phyloP scores from a whole-genome alignment of 1,140 invertebrate species.

The Pogonomyrmex californicus region DNA sequence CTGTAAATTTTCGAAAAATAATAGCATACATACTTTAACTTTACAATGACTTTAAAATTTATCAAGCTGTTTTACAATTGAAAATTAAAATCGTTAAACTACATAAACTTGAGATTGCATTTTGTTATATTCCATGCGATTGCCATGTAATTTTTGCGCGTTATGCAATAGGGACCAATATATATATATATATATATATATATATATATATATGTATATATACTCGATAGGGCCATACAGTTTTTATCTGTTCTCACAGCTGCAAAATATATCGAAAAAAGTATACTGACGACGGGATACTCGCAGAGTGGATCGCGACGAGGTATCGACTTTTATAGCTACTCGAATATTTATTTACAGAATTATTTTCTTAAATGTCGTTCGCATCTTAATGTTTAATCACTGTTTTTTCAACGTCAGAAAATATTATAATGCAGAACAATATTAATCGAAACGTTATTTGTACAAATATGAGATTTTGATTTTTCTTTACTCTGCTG shows the following conservation, averaged over 20 bases:
- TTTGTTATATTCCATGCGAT: slow-evolving; percentile 66
- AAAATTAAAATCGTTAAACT: background rate
- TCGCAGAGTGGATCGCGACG: background rate
- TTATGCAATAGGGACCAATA: slow-evolving; percentile 46
- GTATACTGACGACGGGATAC: slow-evolving; percentile 2
- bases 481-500: background rate
- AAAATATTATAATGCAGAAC: background rate
- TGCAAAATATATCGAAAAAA: slow-evolving; percentile 51
- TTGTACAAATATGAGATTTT: background rate
- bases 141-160: slow-evolving; percentile 49
- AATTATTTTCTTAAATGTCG: slow-evolving; percentile 29
- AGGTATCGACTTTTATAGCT: slow-evolving; percentile 45
- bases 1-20: background rate
- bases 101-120: slow-evolving; percentile 16
- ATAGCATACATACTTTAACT: background rate
- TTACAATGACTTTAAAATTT: background rate
- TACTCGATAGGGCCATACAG: slow-evolving; percentile 34
- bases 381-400: slow-evolving; percentile 36
- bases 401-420: background rate
- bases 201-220: background rate
- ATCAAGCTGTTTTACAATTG: background rate
- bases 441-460: background rate
- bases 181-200: background rate
- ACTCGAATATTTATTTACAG: slow-evolving; percentile 18
- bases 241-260: slow-evolving; percentile 59